Base-by-base conservation (phyloP, 2,797 vertebrate species). In the Hylomyscus alleni region DNA sequence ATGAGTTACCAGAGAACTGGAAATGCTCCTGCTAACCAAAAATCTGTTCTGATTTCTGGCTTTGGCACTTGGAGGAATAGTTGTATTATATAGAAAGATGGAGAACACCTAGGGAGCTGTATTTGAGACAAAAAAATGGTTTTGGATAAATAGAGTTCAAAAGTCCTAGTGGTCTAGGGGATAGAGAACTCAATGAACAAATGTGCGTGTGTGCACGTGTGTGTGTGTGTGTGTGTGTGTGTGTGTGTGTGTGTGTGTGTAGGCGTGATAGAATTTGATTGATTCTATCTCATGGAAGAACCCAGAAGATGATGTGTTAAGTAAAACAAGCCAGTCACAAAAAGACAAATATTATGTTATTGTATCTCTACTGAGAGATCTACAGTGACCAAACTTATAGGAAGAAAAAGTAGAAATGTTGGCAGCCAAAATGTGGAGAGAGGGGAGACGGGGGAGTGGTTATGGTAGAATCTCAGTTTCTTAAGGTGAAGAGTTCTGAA, bases 251-350 rank as follows among this genome's bases (percentile, higher is more conserved):
- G n/a, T n/a, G n/a, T n/a, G n/a, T n/a, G n/a, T n/a, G n/a, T n/a
- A n/a, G n/a, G n/a, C n/a, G n/a, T n/a, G n/a, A n/a, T n/a, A n/a
- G n/a, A 77, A 56, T 92, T 50, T 54, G n/a, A 67, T n/a, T 34
- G 20, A 14, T 29, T 19, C 54, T 65, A 12, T 56, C 20, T 58
- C 86, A 77, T 31, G 37, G 44, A 3, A 40, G 76, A 76, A 92
- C 10, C 8, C 17, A 29, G n/a, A 60, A 40, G 67, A 77, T 40
- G 7, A 67, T 44, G 20, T 47, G 9, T 34, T 50, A 37, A 76
- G 19, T 56, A 72, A 97, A 81, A 72, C 31, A 67, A 80, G 31
- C 52, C 54, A 56, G n/a, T 50, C 75, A 82, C 26, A 86, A 84
- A 94, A 65, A 56, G 78, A 34, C n/a, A 95, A n/a, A 17, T 22